phyloP scores from a whole-genome alignment of 1,140 invertebrate species.

The Rhopalosiphum maidis region DNA sequence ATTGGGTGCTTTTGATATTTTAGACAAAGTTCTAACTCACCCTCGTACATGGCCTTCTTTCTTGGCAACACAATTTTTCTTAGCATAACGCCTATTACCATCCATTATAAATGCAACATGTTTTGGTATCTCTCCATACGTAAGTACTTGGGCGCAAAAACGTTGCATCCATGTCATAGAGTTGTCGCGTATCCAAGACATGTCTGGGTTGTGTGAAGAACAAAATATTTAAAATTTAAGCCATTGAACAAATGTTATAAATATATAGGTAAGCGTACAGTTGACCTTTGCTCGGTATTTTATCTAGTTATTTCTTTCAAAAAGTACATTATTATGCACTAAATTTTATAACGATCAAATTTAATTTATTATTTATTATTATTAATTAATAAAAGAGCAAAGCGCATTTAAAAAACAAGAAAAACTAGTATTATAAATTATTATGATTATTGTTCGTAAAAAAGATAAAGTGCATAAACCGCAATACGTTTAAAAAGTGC shows the following conservation, averaged over 20 bases:
- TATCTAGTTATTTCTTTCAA: neutral
- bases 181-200: slow-evolving; percentile 83
- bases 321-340: slow-evolving; percentile 3
- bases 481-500: neutral
- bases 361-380: neutral
- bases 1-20: neutral
- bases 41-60: slow-evolving; percentile 88
- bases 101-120: slow-evolving; percentile 99
- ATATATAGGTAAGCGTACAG: neutral
- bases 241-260: neutral
- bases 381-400: neutral
- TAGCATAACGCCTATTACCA: slow-evolving; percentile 95
- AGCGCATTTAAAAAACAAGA: neutral
- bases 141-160: slow-evolving; percentile 79
- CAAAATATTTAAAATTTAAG: slow-evolving; percentile 32
- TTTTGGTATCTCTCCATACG: slow-evolving; percentile 81
- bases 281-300: slow-evolving; percentile 26
- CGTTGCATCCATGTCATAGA: slow-evolving; percentile 78
- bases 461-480: neutral
- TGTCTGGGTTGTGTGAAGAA: slow-evolving; percentile 61
- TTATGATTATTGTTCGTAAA: neutral
- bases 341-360: neutral
- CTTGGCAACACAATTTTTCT: slow-evolving; percentile 77
- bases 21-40: slow-evolving; percentile 60
- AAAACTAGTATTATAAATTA: neutral